A percentile compares a stretch with the other conserved stretches of the same genome.
These are phyloP conservation scores for Caranx ignobilis DNA, from an alignment of 2,113 vertebrate species.

Conservation along the genomic window DNA sequence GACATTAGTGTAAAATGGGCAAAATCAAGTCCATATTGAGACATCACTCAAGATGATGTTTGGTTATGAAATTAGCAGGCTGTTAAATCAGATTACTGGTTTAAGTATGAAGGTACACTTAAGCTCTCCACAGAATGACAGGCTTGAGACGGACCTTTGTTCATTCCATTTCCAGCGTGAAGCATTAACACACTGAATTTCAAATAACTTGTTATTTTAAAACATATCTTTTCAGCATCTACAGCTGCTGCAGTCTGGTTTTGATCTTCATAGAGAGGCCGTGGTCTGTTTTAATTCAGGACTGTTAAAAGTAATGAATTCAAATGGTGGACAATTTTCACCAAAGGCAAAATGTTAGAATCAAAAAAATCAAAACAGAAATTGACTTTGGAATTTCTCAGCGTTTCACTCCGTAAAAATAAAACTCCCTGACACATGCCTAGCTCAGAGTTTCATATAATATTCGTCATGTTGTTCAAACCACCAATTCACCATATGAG, in stretches of 20 bases:
- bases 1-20: not conserved
- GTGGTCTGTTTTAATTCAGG: no score
- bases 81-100: conserved; percentile 1
- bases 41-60: not conserved
- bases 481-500: no score
- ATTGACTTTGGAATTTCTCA: no score
- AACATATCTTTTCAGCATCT: not conserved
- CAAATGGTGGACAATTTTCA: no score
- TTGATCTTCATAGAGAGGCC: no score
- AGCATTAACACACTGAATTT: not conserved
- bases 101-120: conserved; percentile 2
- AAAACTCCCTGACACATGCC: no score
- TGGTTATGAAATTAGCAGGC: not conserved
- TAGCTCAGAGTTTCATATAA: no score
- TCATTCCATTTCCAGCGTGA: not conserved
- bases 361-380: no score
- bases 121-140: not conserved
- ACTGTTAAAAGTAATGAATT: not conserved
- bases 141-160: not conserved
- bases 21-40: not conserved
- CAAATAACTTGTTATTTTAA: no score
- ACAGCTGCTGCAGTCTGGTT: not conserved
- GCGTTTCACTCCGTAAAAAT: no score
- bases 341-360: no score
- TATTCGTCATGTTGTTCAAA: no score